Evolutionary conservation across 2,888 invertebrate species (phyloP).

Genomic region (Hylaea fasciaria): DNA sequence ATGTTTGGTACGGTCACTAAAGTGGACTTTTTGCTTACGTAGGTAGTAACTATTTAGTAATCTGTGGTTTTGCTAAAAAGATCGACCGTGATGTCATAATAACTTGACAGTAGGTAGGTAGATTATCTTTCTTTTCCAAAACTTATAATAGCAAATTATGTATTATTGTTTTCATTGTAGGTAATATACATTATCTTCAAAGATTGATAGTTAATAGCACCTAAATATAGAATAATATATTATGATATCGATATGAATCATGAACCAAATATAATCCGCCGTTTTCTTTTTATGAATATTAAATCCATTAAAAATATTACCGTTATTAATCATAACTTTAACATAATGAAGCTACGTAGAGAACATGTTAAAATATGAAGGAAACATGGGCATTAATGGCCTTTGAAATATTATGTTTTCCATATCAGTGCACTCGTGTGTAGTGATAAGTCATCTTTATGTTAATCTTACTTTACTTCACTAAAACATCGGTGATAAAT

Average conservation of each 20-base stretch:
- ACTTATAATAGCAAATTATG: no score
- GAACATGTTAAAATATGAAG: conserved; percentile 10
- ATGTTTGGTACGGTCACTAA: no score
- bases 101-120: no score
- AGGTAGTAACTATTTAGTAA: no score
- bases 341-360: conserved; percentile 14
- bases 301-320: neutral
- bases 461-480: conserved; percentile 21
- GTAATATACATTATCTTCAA: neutral
- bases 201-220: no score
- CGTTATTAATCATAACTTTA: conserved; percentile 12
- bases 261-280: neutral
- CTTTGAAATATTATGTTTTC: conserved; percentile 20
- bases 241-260: neutral
- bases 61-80: no score
- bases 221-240: no score
- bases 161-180: no score
- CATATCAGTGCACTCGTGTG: conserved; percentile 9
- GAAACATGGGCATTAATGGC: conserved; percentile 18
- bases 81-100: no score
- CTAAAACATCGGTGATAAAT: conserved; percentile 17
- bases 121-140: no score
- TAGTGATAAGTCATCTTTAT: conserved; percentile 22
- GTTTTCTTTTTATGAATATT: conserved; percentile 4
- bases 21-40: no score